These are phyloP conservation scores for Elaphurus davidianus DNA, from an alignment of 2,113 vertebrate species.

Conservation along the genomic window DNA sequence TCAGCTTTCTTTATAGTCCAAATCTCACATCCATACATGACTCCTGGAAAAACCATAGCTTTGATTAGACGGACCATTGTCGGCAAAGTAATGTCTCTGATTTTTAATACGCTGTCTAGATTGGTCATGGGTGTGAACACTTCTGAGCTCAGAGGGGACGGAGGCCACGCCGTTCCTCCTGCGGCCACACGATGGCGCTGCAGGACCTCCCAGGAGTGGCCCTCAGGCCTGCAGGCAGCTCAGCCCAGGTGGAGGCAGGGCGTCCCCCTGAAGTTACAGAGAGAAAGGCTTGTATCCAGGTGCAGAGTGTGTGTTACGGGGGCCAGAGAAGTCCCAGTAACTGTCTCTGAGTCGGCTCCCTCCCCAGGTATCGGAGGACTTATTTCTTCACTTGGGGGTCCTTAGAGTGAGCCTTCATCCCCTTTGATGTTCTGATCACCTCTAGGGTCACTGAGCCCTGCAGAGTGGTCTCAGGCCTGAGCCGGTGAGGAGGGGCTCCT, in stretches of 20 bases:
- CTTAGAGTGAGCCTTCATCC: not conserved
- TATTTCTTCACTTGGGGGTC: not conserved
- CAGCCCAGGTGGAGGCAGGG: rapidly evolving
- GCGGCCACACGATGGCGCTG: not conserved
- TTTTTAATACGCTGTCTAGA: too few species aligned
- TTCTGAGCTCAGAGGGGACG: not conserved
- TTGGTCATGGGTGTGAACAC: not conserved
- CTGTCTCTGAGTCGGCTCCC: not conserved
- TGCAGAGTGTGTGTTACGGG: rapidly evolving
- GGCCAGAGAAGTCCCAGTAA: rapidly evolving
- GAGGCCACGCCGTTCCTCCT: rapidly evolving
- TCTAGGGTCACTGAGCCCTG: not conserved
- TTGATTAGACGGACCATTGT: too few species aligned
- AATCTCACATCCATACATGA: too few species aligned
- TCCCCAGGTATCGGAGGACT: rapidly evolving
- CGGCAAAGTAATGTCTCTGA: too few species aligned
- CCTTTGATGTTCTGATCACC: rapidly evolving
- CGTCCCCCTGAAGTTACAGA: rapidly evolving
- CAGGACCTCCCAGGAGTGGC: not conserved
- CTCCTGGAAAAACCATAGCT: too few species aligned
- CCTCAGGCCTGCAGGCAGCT: too few species aligned
- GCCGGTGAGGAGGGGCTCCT: not conserved
- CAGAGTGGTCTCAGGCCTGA: not conserved
- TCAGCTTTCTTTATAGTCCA: too few species aligned
- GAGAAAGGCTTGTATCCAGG: rapidly evolving